Evolutionary conservation across 2,113 vertebrate species (phyloP).

Genomic region (Sturnus vulgaris): DNA sequence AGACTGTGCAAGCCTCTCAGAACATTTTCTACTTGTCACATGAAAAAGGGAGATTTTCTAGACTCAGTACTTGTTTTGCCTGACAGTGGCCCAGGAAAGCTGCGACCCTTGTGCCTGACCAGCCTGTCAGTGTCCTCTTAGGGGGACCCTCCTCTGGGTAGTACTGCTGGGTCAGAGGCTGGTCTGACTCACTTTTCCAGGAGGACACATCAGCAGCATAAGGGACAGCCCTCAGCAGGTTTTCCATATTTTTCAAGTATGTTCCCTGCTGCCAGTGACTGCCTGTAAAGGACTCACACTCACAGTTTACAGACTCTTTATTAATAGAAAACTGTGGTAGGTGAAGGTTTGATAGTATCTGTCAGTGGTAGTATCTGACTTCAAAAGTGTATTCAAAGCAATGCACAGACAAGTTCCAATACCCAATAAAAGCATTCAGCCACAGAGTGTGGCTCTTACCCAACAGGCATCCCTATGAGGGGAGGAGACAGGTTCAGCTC

Average conservation of each 20-base stretch:
- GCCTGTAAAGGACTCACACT: background rate
- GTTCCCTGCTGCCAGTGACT: accelerated
- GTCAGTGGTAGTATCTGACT: background rate
- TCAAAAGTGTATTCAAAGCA: background rate
- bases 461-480: background rate
- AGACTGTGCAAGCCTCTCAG: background rate
- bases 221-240: background rate
- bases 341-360: background rate
- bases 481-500: background rate
- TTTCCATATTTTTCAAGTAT: too few relatives aligned
- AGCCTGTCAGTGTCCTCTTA: too few relatives aligned
- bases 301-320: background rate
- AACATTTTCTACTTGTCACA: background rate
- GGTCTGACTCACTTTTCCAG: background rate
- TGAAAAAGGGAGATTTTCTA: background rate
- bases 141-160: background rate
- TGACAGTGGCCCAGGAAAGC: background rate
- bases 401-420: background rate
- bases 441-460: background rate
- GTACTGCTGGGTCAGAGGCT: background rate
- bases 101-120: background rate
- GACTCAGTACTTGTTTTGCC: background rate
- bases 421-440: background rate
- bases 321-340: background rate
- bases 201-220: background rate